A percentile compares a stretch with the other conserved stretches of the same genome.
These are phyloP conservation scores for Minunthozetes semirufus DNA, from an alignment of 2,888 invertebrate species.

Conservation along the genomic window DNA sequence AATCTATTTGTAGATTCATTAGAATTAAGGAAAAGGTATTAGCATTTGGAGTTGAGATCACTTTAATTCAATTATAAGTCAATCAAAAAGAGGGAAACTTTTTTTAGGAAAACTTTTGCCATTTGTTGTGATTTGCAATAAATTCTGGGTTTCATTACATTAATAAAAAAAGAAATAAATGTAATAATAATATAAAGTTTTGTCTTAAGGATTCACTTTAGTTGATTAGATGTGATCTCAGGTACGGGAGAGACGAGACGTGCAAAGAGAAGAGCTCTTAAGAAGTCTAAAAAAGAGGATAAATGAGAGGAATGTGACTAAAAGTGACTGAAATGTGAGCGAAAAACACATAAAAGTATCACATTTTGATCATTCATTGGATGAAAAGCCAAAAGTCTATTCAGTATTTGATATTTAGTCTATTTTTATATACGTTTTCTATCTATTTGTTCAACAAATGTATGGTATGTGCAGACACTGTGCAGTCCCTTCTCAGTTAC, in stretches of 20 bases:
- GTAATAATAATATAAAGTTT: constrained; percentile 3
- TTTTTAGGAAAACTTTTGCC: neutral
- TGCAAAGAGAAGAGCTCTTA: neutral
- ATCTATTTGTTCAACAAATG: neutral
- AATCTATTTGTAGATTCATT: no score
- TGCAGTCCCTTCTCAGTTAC: neutral
- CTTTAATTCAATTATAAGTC: neutral
- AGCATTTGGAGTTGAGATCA: neutral
- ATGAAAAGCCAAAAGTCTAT: neutral
- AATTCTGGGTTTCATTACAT: neutral
- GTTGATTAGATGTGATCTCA: constrained; percentile 5
- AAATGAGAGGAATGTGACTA: neutral
- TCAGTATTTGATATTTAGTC: neutral
- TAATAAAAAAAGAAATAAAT: neutral
- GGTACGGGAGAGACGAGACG: neutral
- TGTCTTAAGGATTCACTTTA: constrained; percentile 16
- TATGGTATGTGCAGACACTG: neutral
- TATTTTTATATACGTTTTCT: neutral
- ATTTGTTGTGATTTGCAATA: constrained; percentile 10
- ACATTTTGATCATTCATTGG: neutral
- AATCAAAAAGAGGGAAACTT: neutral
- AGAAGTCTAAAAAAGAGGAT: neutral
- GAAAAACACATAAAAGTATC: neutral
- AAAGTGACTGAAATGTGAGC: neutral
- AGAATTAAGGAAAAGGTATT: no score